Evolutionary conservation across 1,140 invertebrate genomes (phyloP).

Genomic region (Cherax destructor): DNA sequence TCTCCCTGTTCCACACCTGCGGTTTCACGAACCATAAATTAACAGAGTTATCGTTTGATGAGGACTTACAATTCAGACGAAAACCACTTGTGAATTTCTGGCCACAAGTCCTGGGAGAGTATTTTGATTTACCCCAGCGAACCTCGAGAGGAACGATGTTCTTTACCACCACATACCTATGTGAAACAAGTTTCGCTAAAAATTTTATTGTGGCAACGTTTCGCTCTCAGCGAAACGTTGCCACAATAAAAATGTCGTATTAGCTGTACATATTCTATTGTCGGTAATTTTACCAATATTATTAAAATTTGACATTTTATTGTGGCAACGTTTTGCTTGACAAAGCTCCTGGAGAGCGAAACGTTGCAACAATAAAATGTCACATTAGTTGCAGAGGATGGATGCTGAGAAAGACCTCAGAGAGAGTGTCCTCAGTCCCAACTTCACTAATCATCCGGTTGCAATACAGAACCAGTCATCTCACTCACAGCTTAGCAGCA

Average conservation of each 20-base stretch:
- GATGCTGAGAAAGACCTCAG: slow-evolving; percentile 20
- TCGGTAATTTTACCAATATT: too few species aligned
- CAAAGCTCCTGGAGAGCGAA: too few species aligned
- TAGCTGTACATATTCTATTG: too few species aligned
- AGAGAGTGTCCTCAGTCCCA: slow-evolving; percentile 2
- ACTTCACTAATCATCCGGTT: slow-evolving; percentile 5
- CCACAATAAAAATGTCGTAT: slow-evolving; percentile 7
- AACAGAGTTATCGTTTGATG: not conserved
- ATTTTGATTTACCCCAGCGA: slow-evolving; percentile 2
- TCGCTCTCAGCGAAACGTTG: too few species aligned
- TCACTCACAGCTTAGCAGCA: not conserved
- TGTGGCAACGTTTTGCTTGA: too few species aligned
- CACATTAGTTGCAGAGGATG: slow-evolving; percentile 1
- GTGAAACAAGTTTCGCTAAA: slow-evolving; percentile 6
- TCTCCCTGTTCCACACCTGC: slow-evolving; percentile 11
- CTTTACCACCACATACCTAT: slow-evolving; percentile 22
- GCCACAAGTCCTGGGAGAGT: slow-evolving; percentile 29
- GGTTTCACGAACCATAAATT: slow-evolving; percentile 6
- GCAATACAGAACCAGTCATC: slow-evolving; percentile 5
- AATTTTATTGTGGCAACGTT: not conserved
- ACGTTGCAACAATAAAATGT: too few species aligned
- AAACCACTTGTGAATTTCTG: slow-evolving; percentile 33
- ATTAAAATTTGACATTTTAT: too few species aligned
- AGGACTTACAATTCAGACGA: slow-evolving; percentile 23
- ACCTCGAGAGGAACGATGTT: slow-evolving; percentile 11